Evolutionary conservation across 53 echinoderm and acorn worm genomes (phyloP), one percentile per base, ranked within the genome.

Genomic region (Luidia sarsii): DNA sequence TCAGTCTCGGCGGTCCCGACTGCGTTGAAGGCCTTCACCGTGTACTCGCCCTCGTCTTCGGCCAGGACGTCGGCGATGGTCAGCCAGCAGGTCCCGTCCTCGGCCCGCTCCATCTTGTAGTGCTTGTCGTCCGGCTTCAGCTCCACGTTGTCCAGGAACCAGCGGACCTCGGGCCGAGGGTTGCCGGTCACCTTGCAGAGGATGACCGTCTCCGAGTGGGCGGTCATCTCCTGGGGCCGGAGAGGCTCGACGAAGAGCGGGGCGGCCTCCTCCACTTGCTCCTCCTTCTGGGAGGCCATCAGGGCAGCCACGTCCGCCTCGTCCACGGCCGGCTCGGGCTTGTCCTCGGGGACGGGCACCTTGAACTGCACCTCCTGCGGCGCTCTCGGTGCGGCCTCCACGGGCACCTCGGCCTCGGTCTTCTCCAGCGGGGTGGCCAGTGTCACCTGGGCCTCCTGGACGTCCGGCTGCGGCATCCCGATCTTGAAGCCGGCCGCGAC

Each of bases 21-120:
- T 4, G 68, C 82, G 70, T 99, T 99, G 71, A 83, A 48, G 64
- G 99, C 99, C 45, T 89, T 94, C 67, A 91, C 91, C 0, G 66
- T 50, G 79, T 91, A 91, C 27, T 77, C 74, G 19, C 87, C 87
- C 51, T 87, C 83, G 22, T 91, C 91, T 71, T 88, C 84, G 14
- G 69, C 62, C 23, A 71, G 53, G 60, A 91, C 91, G 37, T 88
- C 87, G 8, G 54, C 60, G 46, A 91, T 91, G 21, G 80, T 88
- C 56, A 91, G 88, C 8, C 62, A 63, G 50, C 91, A 83, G 0
- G 50, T 66, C 28, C 91, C 83, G 37, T 88, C 88, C 15, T 43
- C 79, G 10, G 83, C 25, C 28, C 80, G 70, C 80, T 91, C 91
- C 23, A 88, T 84, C 65, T 64, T 73, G 80, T 90, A 90, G 28